Evolutionary conservation across 2,113 vertebrate species (phyloP).

Genomic region (Pachycephala philippinensis): DNA sequence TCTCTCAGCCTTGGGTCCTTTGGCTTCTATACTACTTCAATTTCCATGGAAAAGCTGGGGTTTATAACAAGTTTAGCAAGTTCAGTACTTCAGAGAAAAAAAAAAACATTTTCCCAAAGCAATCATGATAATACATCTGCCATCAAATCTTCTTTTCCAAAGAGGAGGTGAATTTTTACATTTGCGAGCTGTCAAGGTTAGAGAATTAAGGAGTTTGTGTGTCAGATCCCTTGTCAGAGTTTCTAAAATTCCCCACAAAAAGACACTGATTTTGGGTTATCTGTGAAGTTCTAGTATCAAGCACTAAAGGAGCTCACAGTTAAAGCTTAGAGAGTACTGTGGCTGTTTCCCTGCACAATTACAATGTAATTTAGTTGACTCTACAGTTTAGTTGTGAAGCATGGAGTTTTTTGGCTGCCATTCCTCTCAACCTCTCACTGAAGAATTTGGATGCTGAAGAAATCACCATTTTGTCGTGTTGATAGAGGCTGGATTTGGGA

Average conservation of each 20-base stretch:
- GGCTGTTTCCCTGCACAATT: background rate
- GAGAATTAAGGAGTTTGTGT: background rate
- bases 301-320: background rate
- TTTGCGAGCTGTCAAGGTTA: background rate
- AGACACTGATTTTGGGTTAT: background rate
- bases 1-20: background rate
- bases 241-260: background rate
- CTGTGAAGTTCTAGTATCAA: background rate
- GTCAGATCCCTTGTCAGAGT: background rate
- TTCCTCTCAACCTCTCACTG: background rate
- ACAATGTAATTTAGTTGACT: background rate
- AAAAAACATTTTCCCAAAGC: background rate
- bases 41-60: background rate
- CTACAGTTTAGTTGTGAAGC: background rate
- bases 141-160: background rate
- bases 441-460: background rate
- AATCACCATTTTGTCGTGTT: background rate
- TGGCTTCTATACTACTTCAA: background rate
- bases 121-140: background rate
- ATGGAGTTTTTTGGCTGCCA: background rate
- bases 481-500: background rate
- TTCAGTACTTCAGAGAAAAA: background rate
- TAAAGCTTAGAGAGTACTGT: background rate
- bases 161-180: background rate
- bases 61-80: background rate